These are phyloP conservation scores for Trichomalopsis sarcophagae DNA, from an alignment of 1,140 invertebrate genomes.

Conservation along the genomic window DNA sequence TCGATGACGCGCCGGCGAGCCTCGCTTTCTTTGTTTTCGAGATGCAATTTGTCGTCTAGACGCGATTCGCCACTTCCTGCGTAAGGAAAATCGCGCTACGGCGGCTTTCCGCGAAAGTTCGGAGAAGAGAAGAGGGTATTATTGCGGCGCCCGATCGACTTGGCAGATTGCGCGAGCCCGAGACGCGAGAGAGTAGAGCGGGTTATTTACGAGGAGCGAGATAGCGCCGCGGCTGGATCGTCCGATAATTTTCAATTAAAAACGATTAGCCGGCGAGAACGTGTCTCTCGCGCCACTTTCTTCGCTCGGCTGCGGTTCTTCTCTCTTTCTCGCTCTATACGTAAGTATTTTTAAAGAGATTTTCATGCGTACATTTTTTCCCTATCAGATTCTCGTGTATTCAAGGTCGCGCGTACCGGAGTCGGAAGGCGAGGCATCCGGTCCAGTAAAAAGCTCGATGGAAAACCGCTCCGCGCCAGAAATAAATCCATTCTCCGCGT, in stretches of 20 bases:
- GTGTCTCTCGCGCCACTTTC: neutral
- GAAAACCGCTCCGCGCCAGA: neutral
- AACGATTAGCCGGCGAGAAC: slow-evolving; percentile 15
- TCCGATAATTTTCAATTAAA: slow-evolving; percentile 44
- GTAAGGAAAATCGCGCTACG: neutral
- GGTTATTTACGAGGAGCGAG: slow-evolving; percentile 23
- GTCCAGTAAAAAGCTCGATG: neutral
- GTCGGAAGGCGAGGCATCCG: neutral
- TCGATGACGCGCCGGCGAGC: slow-evolving; percentile 11
- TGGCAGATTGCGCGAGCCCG: neutral
- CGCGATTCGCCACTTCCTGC: neutral
- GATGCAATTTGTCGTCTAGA: neutral
- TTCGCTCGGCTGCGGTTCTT: too few species aligned
- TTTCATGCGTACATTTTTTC: neutral
- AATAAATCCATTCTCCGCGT: neutral
- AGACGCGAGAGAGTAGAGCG: neutral
- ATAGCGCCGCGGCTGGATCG: neutral
- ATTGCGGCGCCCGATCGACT: neutral
- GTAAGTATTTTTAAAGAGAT: neutral
- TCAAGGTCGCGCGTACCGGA: neutral
- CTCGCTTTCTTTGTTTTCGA: slow-evolving; percentile 15
- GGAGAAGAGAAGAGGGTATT: neutral
- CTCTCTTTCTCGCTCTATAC: too few species aligned
- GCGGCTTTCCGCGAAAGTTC: neutral
- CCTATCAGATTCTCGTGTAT: neutral